Percentiles rank a stretch among this genome's conserved stretches.
Conservation (phyloP, 2,797 vertebrate genomes). For the Epinephelus malabaricus region DNA sequence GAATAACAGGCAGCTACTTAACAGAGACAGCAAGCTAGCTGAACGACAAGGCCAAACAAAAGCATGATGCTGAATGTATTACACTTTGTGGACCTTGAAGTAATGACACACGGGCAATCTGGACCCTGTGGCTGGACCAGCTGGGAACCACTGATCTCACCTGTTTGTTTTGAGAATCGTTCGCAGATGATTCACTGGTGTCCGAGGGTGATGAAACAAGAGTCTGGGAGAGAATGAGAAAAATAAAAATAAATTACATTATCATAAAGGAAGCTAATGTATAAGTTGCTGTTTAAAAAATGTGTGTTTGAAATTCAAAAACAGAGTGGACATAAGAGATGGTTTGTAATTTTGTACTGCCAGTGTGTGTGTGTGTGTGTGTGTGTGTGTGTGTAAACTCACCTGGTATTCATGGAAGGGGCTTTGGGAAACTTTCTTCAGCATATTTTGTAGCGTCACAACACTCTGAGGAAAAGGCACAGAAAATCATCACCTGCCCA, state of each 20-base stretch:
- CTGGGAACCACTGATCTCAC: conserved; percentile 4
- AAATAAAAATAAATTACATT: background rate
- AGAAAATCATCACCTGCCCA: too few species aligned
- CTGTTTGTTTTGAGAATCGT: conserved; percentile 33
- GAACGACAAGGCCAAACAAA: too few species aligned
- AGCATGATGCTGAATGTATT: too few species aligned
- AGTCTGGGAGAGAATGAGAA: conserved; percentile 30
- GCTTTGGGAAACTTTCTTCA: conserved; percentile 66
- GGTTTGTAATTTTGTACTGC: background rate
- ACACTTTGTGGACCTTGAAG: too few species aligned
- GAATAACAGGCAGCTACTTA: too few species aligned
- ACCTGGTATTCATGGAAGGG: conserved; percentile 53
- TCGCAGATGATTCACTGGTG: conserved; percentile 27
- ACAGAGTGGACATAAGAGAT: background rate
- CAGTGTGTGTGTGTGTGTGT: background rate
- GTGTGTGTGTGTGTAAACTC: conserved; percentile 20
- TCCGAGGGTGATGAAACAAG: conserved; percentile 31
- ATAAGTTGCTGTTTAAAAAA: background rate
- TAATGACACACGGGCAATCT: too few species aligned
- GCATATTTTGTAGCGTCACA: conserved; percentile 55
- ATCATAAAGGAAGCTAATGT: background rate
- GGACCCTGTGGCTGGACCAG: too few species aligned
- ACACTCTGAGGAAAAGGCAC: too few species aligned
- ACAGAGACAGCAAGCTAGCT: too few species aligned
- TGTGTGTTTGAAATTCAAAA: background rate